A percentile compares a stretch with the other conserved stretches of the same genome.
phyloP scores from a whole-genome alignment of 1,140 invertebrate species.

The Anastrepha obliqua region DNA sequence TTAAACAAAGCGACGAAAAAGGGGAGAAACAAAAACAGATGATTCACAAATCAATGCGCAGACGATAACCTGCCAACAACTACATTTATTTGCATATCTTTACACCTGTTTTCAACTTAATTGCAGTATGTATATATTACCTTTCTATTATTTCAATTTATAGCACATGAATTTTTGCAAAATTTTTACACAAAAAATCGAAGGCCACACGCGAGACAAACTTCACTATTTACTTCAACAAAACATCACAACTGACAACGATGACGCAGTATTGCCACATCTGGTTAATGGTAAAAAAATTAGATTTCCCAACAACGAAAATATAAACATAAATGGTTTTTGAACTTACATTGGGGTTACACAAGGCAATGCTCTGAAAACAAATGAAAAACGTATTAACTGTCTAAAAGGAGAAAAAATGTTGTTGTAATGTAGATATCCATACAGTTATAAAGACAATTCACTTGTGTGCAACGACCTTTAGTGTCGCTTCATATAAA shows the following conservation, averaged over 20 bases:
- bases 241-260: conserved; percentile 34
- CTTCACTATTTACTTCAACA: conserved; percentile 51
- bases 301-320: too few relatives aligned
- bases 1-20: conserved; percentile 18
- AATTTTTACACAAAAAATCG: conserved; percentile 21
- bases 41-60: conserved; percentile 48
- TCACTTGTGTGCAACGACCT: too few relatives aligned
- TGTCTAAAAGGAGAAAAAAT: too few relatives aligned
- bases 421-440: too few relatives aligned
- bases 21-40: conserved; percentile 42
- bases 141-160: conserved; percentile 8
- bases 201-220: conserved; percentile 28
- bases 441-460: too few relatives aligned
- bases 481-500: too few relatives aligned
- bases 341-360: too few relatives aligned
- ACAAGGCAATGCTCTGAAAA: too few relatives aligned
- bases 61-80: conserved; percentile 9
- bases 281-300: background rate
- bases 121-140: background rate
- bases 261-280: background rate
- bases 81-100: background rate
- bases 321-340: too few relatives aligned
- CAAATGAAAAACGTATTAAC: too few relatives aligned
- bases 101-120: background rate
- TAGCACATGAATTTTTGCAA: conserved; percentile 39